Evolutionary conservation across 2,888 invertebrate genomes (phyloP), one percentile per base, ranked within the genome.

Genomic region (Clanis bilineata): DNA sequence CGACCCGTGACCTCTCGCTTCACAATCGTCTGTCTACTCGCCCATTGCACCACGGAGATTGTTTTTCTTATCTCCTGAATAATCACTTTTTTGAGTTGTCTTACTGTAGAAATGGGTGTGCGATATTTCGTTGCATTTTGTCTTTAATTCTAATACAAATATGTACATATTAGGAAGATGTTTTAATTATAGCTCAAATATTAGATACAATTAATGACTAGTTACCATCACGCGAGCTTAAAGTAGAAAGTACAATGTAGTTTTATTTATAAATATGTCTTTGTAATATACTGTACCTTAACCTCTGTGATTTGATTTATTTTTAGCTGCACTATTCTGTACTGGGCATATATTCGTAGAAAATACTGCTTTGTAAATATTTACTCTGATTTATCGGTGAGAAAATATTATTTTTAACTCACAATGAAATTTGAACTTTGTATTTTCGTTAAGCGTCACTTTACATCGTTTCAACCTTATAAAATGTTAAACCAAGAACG

Each of bases 401-500:
- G 3, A 28, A 51, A 28, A 51, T 51, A 51, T 32, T 6, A 15
- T 7, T 47, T 25, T 51, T 15, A 10, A 3, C 1, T 51, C 15
- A 18, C 25, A 28, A 28, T 18, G 28, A 10, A 10, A 32, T 32
- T 51, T 51, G 28, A 51, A 51, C 51, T 51, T 32, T 51, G 7
- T 32, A 18, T 51, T 51, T 18, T 18, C 51, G 18, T 32, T 45
- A 23, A n/a, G n/a, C 23, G 32, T 51, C 51, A 51, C 51, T 51
- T 51, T 32, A 4, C 3, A 18, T 32, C 3, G 9, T 10, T 51
- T 32, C 6, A 28, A 47, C 6, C 23, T 28, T 15, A 15, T 25
- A 1, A 1, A 36, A n/a, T n/a, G n/a, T n/a, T n/a, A n/a, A n/a
- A n/a, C n/a, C n/a, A n/a, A n/a, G n/a, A n/a, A n/a, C n/a, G n/a